Conservation (phyloP, 2,113 vertebrate genomes). For the Rostratula benghalensis region DNA sequence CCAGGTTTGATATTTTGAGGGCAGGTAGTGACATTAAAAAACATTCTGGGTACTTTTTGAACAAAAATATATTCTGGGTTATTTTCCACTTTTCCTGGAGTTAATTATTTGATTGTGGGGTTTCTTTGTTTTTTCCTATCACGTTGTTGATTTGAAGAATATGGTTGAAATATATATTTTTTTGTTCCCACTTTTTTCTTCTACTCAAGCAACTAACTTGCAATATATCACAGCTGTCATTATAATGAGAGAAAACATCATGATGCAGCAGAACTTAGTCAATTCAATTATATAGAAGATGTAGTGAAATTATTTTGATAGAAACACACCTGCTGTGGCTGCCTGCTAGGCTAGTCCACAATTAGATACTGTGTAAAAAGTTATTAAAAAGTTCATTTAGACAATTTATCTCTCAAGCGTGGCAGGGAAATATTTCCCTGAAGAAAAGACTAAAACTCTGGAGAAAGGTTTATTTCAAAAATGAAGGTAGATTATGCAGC, state of each 20-base stretch:
- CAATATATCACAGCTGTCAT: slow-evolving; percentile 62
- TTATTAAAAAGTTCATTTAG: slow-evolving; percentile 55
- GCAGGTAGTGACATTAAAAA: not conserved
- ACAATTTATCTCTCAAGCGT: slow-evolving; percentile 1
- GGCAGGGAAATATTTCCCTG: not conserved
- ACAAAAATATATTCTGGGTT: not conserved
- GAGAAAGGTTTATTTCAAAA: not conserved
- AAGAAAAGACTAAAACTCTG: not conserved
- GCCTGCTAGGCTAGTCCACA: slow-evolving; percentile 23
- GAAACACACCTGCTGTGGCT: slow-evolving; percentile 54
- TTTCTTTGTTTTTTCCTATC: not conserved
- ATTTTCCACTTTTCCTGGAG: not conserved
- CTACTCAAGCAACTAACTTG: not conserved
- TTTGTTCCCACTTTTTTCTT: not conserved
- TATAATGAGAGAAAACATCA: slow-evolving; percentile 54
- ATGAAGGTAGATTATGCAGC: not conserved
- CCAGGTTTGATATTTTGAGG: not conserved
- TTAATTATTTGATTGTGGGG: not conserved
- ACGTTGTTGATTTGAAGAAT: not conserved
- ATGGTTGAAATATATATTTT: not conserved
- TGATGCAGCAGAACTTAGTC: slow-evolving; percentile 61
- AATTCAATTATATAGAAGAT: slow-evolving; percentile 58
- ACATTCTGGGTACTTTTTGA: not conserved
- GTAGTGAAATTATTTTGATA: slow-evolving; percentile 61
- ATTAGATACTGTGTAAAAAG: slow-evolving; percentile 49